Evolutionary conservation across 1,140 invertebrate genomes (phyloP).

Genomic region (Drosophila grimshawi): DNA sequence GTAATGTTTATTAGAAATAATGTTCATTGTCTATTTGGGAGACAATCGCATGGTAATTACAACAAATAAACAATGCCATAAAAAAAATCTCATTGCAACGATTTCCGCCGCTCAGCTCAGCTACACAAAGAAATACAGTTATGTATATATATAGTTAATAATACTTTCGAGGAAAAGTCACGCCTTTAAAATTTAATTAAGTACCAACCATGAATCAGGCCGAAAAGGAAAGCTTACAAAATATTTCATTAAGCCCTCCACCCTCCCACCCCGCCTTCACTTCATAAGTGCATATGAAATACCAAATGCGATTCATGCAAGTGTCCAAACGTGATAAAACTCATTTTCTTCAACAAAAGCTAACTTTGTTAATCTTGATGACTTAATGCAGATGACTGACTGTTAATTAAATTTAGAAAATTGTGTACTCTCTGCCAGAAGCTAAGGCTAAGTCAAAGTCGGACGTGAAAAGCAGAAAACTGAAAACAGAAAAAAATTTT

Average conservation of each 20-base stretch:
- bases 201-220: constrained; percentile 26
- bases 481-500: too few species aligned
- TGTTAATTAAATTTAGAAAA: constrained; percentile 1
- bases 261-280: not conserved
- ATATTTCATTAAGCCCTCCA: constrained; percentile 10
- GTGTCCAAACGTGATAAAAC: not conserved
- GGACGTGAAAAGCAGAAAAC: not conserved
- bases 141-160: constrained; percentile 52
- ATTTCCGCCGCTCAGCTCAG: constrained; percentile 70
- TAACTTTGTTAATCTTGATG: constrained; percentile 1
- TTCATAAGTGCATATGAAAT: constrained; percentile 2
- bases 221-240: constrained; percentile 39
- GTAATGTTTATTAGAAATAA: constrained; percentile 27
- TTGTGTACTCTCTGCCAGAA: not conserved
- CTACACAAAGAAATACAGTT: constrained; percentile 49
- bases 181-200: constrained; percentile 63
- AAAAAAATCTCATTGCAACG: constrained; percentile 75
- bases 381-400: not conserved
- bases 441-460: not conserved
- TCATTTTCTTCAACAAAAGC: not conserved
- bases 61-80: constrained; percentile 68
- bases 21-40: constrained; percentile 43
- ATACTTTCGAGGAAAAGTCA: constrained; percentile 52
- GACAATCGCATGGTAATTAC: constrained; percentile 68
- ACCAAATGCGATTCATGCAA: constrained; percentile 15